Evolutionary conservation across 1,140 invertebrate species (phyloP), one percentile per base, ranked within the genome.

Genomic region (Caenorhabditis brenneri): DNA sequence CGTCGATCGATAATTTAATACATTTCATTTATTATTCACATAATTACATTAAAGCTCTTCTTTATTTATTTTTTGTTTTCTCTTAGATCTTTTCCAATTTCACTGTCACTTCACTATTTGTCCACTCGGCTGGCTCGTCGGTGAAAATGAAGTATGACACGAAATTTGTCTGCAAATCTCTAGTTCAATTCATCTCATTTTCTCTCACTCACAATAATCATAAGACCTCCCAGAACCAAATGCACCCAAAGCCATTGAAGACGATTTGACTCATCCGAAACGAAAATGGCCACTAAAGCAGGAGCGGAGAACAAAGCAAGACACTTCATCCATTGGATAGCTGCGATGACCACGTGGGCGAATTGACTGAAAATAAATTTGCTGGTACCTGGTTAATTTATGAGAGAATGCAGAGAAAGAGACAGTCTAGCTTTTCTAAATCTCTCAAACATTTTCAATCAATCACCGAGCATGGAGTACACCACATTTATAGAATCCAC

Each of bases 251-350:
- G n/a, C 82, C 82, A 83, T 79, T 83, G 39, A 15, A 69, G 29
- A 31, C 33, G 22, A 12, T 78, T 42, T 27, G 42, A 42, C n/a
- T 83, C 82, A 48, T 83, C 74, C 5, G 48, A 42, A 2, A 83
- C 69, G 36, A 83, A 60, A 19, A 83, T 39, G 4, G 33, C 65
- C 9, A 80, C 82, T 15, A 83, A 49, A 3, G 82, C 82, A 6
- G 82, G 82, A 0, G 82, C 69, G 3, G 53, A 48, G 51, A 83
- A 83, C 29, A 83, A 22, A 19, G 82, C 82, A 24, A 83, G 31
- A 27, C 82, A 83, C 29, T 83, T 83, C 82, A 83, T 83, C 82
- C 82, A 83, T 39, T 83, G 82, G 19, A 83, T 83, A 31, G 78
- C 65, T 7, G 58, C 69, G 16, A 83, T 80, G 15, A 83, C 82